Evolutionary conservation across 2,797 vertebrate species (phyloP).

Genomic region (Tolypeutes matacus): DNA sequence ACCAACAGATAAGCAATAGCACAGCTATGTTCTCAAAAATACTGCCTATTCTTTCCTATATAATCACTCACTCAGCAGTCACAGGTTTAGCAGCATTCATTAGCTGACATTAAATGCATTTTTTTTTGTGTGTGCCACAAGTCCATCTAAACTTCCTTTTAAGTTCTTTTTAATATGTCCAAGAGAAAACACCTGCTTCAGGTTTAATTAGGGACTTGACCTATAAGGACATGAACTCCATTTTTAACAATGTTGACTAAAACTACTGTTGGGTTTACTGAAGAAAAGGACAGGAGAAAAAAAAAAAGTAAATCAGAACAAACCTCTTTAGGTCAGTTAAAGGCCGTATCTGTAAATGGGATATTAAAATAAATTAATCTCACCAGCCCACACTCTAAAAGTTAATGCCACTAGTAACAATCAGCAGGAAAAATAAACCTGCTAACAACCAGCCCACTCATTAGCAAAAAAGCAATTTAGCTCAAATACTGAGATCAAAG

Average conservation of each 20-base stretch:
- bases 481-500: conserved; percentile 82
- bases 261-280: conserved; percentile 76
- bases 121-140: conserved; percentile 59
- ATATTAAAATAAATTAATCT: conserved; percentile 76
- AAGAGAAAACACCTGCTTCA: conserved; percentile 71
- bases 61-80: conserved; percentile 58
- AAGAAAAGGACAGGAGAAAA: conserved; percentile 72
- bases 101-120: conserved; percentile 68
- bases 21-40: conserved; percentile 77
- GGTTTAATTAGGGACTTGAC: conserved; percentile 64
- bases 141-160: conserved; percentile 63
- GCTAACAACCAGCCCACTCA: conserved; percentile 77
- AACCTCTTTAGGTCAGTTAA: conserved; percentile 85
- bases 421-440: conserved; percentile 84
- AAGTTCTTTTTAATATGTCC: conserved; percentile 55
- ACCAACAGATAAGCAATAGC: conserved; percentile 73
- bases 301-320: conserved; percentile 77
- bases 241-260: conserved; percentile 65
- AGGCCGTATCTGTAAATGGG: conserved; percentile 86
- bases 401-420: conserved; percentile 78
- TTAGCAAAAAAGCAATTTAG: conserved; percentile 84
- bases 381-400: conserved; percentile 73
- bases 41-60: conserved; percentile 73
- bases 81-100: conserved; percentile 67
- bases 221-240: conserved; percentile 64